These are phyloP conservation scores for Acanthis flammea DNA, from an alignment of 2,797 vertebrate genomes.

Conservation along the genomic window DNA sequence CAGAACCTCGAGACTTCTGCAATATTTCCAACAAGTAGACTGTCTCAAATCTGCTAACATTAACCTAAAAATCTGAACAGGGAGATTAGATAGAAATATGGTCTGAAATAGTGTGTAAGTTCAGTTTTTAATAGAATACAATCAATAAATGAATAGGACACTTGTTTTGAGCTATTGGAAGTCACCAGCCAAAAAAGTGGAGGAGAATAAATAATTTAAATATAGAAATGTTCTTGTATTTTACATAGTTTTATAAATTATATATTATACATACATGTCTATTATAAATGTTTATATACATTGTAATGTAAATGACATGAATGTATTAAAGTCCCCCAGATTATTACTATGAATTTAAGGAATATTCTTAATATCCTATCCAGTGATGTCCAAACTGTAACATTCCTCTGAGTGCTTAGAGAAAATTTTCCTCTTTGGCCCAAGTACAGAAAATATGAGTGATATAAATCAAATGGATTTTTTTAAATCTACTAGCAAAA, in stretches of 20 bases:
- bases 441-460: not conserved
- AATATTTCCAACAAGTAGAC: not conserved
- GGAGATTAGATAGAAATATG: not conserved
- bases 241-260: not conserved
- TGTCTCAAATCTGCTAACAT: not conserved
- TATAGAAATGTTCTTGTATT: not conserved
- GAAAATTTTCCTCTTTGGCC: not conserved
- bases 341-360: not conserved
- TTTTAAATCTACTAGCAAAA: not conserved
- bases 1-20: not conserved
- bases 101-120: not conserved
- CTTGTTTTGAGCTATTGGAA: not conserved
- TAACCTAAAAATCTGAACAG: not conserved
- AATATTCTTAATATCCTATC: not conserved
- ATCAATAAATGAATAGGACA: not conserved
- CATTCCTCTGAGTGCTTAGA: not conserved
- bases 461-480: fast-evolving
- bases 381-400: not conserved
- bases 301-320: not conserved
- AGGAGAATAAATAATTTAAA: not conserved
- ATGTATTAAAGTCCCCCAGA: not conserved
- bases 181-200: not conserved
- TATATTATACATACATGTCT: not conserved
- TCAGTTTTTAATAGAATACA: not conserved
- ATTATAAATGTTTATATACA: not conserved